phyloP scores from a whole-genome alignment of 1,140 invertebrate genomes.

The Drusus annulatus region DNA sequence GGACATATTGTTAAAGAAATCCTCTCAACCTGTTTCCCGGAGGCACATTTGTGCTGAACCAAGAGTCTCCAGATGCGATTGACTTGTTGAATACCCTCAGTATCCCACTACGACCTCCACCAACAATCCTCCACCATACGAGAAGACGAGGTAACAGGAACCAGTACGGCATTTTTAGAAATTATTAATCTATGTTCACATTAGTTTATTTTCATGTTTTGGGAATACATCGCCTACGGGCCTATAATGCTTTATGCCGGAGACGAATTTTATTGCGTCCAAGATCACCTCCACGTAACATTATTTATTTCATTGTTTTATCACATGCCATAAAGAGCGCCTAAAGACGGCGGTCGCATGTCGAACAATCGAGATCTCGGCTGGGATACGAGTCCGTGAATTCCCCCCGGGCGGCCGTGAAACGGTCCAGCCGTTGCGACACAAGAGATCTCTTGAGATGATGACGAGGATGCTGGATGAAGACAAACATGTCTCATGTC shows the following conservation, averaged over 20 bases:
- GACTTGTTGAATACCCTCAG: no score
- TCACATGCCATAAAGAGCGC: slow-evolving; percentile 3
- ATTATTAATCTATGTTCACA: no score
- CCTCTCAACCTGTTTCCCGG: no score
- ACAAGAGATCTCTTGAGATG: slow-evolving; percentile 1
- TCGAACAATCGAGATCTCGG: slow-evolving; percentile 6
- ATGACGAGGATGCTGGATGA: neutral
- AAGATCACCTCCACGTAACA: neutral
- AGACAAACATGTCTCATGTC: neutral
- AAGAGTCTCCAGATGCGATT: no score
- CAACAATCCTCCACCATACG: no score
- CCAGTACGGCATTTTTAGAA: no score
- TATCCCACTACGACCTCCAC: no score
- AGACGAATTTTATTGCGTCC: slow-evolving; percentile 8
- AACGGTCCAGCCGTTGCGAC: neutral
- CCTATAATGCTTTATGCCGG: neutral
- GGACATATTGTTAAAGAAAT: no score
- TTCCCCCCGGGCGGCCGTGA: slow-evolving; percentile 4
- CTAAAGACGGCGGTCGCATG: neutral
- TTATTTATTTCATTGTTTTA: slow-evolving; percentile 19
- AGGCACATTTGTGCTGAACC: no score
- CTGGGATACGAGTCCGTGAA: neutral
- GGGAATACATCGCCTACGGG: no score
- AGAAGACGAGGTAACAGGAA: no score
- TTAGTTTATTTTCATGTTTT: no score